Evolutionary conservation across 2,113 vertebrate genomes (phyloP).

Genomic region (Dasyornis broadbenti): DNA sequence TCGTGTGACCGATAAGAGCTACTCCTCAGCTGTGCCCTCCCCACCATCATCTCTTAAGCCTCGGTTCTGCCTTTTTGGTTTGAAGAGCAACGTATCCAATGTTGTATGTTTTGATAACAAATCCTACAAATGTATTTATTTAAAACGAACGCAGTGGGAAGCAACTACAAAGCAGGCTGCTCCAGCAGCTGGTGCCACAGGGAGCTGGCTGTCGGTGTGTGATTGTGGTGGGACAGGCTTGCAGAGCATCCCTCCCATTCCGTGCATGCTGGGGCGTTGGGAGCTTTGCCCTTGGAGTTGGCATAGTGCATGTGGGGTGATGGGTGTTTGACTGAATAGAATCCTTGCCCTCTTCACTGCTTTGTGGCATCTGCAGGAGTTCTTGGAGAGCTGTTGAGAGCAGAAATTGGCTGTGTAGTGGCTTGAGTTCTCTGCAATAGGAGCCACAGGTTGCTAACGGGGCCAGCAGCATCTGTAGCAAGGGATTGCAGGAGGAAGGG

Average conservation of each 20-base stretch:
- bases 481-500: background rate
- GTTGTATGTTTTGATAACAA: background rate
- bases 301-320: accelerated
- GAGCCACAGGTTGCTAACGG: accelerated
- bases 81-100: background rate
- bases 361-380: background rate
- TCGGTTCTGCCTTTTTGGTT: background rate
- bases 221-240: background rate
- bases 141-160: constrained; percentile 2
- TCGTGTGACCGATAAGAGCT: background rate
- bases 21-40: background rate
- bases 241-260: accelerated
- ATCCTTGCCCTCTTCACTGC: background rate
- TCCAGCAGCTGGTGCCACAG: background rate
- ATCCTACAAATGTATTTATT: background rate
- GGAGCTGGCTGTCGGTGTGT: background rate
- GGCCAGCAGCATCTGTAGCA: background rate
- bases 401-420: accelerated
- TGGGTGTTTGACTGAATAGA: background rate
- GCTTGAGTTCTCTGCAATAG: background rate
- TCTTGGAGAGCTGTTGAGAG: background rate
- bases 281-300: background rate
- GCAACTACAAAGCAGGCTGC: background rate
- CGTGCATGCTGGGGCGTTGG: accelerated
- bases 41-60: background rate